A percentile compares a stretch with the other conserved stretches of the same genome.
These are phyloP conservation scores for Apostichopus japonicus DNA, from an alignment of 35 echinoderm and acorn worm genomes.

Conservation along the genomic window DNA sequence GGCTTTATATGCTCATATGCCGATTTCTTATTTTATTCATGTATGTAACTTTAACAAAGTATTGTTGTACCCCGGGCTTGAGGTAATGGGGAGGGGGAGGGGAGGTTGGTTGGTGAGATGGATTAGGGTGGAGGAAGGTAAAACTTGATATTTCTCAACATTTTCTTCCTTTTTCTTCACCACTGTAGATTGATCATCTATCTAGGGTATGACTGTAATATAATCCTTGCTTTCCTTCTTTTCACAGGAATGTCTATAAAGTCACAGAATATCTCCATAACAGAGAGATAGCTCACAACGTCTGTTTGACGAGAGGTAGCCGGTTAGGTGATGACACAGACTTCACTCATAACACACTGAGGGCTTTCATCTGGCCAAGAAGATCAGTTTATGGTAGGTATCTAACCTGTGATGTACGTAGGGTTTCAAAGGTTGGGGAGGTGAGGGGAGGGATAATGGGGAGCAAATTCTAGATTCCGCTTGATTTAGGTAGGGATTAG, in stretches of 20 bases:
- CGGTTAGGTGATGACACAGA: background rate
- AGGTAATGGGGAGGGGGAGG: background rate
- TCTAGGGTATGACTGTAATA: no score
- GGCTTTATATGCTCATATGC: no score
- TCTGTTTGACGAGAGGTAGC: slow-evolving; percentile 88
- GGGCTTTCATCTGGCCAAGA: slow-evolving; percentile 74
- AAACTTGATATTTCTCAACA: no score
- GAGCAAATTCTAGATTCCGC: no score
- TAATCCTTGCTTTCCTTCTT: no score
- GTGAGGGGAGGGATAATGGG: background rate
- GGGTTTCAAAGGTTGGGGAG: no score
- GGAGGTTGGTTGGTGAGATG: background rate
- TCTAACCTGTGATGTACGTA: background rate
- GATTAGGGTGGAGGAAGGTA: no score
- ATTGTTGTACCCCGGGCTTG: background rate
- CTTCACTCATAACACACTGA: slow-evolving; percentile 22
- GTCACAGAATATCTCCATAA: slow-evolving; percentile 62
- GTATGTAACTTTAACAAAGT: no score
- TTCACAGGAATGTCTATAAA: slow-evolving; percentile 21
- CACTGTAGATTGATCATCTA: no score
- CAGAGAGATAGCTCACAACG: slow-evolving; percentile 85
- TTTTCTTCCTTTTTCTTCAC: no score
- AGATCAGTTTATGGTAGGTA: slow-evolving; percentile 78
- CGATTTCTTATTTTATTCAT: no score
- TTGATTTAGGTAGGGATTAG: no score